phyloP scores from a whole-genome alignment of 2,113 vertebrate genomes.

The Cheirogaleus medius region DNA sequence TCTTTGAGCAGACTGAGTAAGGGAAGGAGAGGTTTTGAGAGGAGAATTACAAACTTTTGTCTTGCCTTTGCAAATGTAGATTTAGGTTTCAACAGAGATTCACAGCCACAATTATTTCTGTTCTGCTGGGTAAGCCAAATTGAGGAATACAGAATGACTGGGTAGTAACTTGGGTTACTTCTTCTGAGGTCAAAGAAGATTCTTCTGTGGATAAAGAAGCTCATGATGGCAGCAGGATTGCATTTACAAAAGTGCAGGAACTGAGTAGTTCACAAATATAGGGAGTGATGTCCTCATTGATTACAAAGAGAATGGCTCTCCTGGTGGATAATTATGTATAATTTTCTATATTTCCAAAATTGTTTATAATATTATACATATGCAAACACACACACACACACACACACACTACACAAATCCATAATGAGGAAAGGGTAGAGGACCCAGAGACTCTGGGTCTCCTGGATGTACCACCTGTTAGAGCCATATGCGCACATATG shows the following conservation, averaged over 20 bases:
- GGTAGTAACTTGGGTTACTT: background rate
- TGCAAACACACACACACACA: background rate
- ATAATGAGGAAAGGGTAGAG: background rate
- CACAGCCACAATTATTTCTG: background rate
- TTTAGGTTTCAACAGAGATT: background rate
- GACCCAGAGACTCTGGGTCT: background rate
- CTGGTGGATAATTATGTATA: background rate
- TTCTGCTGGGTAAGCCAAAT: background rate
- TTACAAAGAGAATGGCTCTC: background rate
- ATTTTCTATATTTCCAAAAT: background rate
- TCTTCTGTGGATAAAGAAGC: background rate
- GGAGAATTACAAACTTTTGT: background rate
- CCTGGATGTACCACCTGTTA: background rate
- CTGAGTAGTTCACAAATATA: background rate
- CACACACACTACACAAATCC: background rate
- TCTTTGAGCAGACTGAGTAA: background rate
- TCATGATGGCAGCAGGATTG: background rate
- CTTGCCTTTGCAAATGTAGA: background rate
- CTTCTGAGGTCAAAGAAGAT: background rate
- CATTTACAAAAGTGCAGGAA: background rate
- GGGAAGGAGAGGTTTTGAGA: background rate
- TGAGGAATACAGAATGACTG: background rate
- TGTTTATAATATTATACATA: background rate
- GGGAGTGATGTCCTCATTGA: background rate
- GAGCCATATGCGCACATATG: fast-evolving